Evolutionary conservation across 2,888 invertebrate genomes (phyloP).

Genomic region (Dexiosoma caninum): DNA sequence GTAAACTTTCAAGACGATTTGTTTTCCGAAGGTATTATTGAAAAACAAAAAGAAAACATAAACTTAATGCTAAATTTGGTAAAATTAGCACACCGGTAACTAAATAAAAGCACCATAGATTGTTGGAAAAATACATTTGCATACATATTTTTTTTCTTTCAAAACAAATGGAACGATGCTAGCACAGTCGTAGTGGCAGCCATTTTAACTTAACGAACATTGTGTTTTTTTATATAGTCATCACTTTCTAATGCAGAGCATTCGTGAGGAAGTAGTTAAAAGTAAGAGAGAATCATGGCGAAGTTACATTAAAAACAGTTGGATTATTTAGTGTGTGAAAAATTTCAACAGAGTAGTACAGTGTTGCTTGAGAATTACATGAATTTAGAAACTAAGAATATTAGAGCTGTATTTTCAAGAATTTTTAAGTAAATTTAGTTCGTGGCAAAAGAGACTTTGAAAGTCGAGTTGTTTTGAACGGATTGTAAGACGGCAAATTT

Average conservation of each 20-base stretch:
- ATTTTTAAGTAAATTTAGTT: not conserved
- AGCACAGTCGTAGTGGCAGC: slow-evolving; percentile 47
- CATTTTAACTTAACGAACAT: slow-evolving; percentile 63
- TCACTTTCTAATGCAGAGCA: not conserved
- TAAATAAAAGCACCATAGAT: not conserved
- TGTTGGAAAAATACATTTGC: slow-evolving; percentile 3
- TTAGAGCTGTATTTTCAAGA: slow-evolving; percentile 53
- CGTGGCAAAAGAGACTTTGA: not conserved
- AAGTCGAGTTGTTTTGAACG: not conserved
- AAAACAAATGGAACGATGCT: slow-evolving; percentile 60
- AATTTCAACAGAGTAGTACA: slow-evolving; percentile 59
- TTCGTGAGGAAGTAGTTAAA: not conserved
- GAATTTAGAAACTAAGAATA: slow-evolving; percentile 19
- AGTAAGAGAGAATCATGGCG: not conserved
- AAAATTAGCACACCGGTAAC: not conserved
- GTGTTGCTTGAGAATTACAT: slow-evolving; percentile 61
- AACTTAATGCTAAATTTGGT: not conserved
- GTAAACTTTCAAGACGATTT: not conserved
- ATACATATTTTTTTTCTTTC: slow-evolving; percentile 44
- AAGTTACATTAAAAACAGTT: slow-evolving; percentile 57
- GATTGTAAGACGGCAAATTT: slow-evolving; percentile 15
- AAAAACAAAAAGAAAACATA: not conserved
- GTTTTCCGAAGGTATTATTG: slow-evolving; percentile 23
- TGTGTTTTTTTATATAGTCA: not conserved
- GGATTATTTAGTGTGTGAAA: slow-evolving; percentile 63